Conservation (phyloP, 2,113 vertebrate genomes). For the Galeopterus variegatus region DNA sequence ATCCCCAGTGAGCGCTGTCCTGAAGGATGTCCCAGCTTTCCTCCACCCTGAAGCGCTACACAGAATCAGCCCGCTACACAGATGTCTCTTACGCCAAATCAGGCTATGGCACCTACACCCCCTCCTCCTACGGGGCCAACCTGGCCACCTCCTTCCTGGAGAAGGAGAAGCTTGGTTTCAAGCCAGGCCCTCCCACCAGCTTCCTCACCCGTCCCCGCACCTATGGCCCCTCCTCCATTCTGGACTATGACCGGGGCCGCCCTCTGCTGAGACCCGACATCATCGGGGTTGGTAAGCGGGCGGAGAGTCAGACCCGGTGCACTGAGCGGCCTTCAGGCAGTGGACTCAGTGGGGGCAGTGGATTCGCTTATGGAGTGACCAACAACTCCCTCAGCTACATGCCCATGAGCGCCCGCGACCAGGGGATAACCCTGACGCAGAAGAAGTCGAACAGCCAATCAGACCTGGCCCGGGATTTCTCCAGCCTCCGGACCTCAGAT, state of each 20-base stretch:
- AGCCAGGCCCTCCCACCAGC: conserved; percentile 88
- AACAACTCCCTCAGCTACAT: conserved; percentile 89
- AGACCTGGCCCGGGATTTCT: conserved; percentile 94
- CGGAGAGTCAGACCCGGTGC: conserved; percentile 92
- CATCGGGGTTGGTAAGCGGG: conserved; percentile 88
- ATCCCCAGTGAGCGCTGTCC: conserved; percentile 85
- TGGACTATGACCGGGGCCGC: conserved; percentile 88
- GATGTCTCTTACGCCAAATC: conserved; percentile 90
- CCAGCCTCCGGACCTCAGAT: conserved; percentile 90
- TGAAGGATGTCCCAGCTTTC: conserved; percentile 97
- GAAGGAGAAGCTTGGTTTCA: conserved; percentile 92
- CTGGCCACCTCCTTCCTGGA: conserved; percentile 91
- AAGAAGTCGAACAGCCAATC: conserved; percentile 95
- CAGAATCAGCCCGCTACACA: conserved; percentile 90
- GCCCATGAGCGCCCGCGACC: conserved; percentile 80
- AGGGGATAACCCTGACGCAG: conserved; percentile 89
- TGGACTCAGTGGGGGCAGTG: conserved; percentile 88
- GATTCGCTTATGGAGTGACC: conserved; percentile 78
- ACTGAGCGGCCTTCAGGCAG: conserved; percentile 86
- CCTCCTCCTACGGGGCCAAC: conserved; percentile 91
- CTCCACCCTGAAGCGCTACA: conserved; percentile 96
- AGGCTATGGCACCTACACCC: conserved; percentile 93
- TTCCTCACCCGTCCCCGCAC: conserved; percentile 90
- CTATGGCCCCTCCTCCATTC: conserved; percentile 88
- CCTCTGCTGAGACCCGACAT: conserved; percentile 91